phyloP scores from a whole-genome alignment of 2,797 vertebrate species.

The Schizopygopsis pylzovi region DNA sequence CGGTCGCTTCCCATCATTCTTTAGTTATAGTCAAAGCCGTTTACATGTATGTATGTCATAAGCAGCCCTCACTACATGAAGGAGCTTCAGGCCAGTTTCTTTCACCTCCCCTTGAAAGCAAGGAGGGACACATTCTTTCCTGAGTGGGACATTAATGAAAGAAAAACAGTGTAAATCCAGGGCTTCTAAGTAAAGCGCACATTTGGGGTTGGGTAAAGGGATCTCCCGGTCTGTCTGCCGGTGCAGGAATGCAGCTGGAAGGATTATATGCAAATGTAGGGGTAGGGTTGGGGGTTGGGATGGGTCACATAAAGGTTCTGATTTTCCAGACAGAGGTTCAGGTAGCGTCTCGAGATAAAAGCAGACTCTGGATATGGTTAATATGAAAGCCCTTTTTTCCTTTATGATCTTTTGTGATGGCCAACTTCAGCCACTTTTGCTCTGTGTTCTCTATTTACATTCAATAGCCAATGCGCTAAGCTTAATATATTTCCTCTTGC shows the following conservation, averaged over 20 bases:
- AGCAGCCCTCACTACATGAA: too few species aligned
- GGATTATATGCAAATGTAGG: slow-evolving; percentile 67
- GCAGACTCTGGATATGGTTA: not conserved
- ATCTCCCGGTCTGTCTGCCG: slow-evolving; percentile 62
- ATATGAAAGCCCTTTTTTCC: slow-evolving; percentile 7
- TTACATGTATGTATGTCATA: too few species aligned
- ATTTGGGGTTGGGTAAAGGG: slow-evolving; percentile 48
- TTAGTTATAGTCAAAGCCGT: too few species aligned
- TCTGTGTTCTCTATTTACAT: slow-evolving; percentile 6
- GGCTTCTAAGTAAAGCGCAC: slow-evolving; percentile 69
- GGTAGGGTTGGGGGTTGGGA: not conserved
- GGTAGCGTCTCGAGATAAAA: slow-evolving; percentile 19
- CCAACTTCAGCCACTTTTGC: not conserved
- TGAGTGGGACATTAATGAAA: slow-evolving; percentile 82
- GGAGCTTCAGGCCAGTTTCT: too few species aligned
- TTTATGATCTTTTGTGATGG: slow-evolving; percentile 10
- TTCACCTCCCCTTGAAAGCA: slow-evolving; percentile 71
- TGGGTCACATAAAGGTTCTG: slow-evolving; percentile 48
- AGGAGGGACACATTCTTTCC: slow-evolving; percentile 79
- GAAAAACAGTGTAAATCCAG: slow-evolving; percentile 81
- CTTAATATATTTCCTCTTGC: not conserved
- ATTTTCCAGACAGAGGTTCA: slow-evolving; percentile 54
- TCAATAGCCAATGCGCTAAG: not conserved
- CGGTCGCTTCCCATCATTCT: too few species aligned
- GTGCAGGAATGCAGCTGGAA: slow-evolving; percentile 65